Base-by-base conservation (phyloP, 1,140 invertebrate species). In the Drosophila persimilis region DNA sequence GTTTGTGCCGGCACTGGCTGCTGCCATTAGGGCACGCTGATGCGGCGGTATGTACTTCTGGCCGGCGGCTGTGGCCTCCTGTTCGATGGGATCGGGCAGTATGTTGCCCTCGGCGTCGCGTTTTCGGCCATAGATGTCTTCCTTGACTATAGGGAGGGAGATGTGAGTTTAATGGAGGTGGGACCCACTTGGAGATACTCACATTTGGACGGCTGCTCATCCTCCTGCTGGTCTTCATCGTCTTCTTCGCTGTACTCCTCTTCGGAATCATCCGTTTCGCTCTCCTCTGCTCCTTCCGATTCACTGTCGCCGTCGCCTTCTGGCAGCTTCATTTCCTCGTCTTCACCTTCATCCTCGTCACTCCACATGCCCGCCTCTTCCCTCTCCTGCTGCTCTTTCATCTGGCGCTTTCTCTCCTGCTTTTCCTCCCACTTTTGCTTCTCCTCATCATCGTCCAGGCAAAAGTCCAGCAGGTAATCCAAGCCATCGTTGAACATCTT, bases 71-170 rank as follows among this genome's bases (percentile, higher is more conserved):
- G 67, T 57, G 7, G 53, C 13, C 24, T 81, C 67, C 0, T 29
- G 9, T 3, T 56, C 70, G 0, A 13, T n/a, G 9, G 62, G 52
- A 41, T 80, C 73, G 22, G 93, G 92, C 26, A 97, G 91, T 77
- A 97, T 91, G 88, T 95, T 95, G 4, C 97, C 97, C 67, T 96
- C 92, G 89, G 95, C 94, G 90, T 97, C 95, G 80, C 96, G 93
- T 72, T 95, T 93, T 69, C 97, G 93, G 2, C 98, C 98, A 93
- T 99, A 99, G 90, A 99, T 99, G 92, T 99, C 98, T 93, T 99
- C 97, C 94, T 96, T 97, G 26, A 92, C 89, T 83, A 73, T 43
- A 61, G 61, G 17, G 20, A 22, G 22, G 8, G 11, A 17, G 15
- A 2, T 4, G 7, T 24, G 6, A 2, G 35, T 9, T 41, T 39